Evolutionary conservation across 2,888 invertebrate genomes (phyloP).

Genomic region (Sipha maydis): DNA sequence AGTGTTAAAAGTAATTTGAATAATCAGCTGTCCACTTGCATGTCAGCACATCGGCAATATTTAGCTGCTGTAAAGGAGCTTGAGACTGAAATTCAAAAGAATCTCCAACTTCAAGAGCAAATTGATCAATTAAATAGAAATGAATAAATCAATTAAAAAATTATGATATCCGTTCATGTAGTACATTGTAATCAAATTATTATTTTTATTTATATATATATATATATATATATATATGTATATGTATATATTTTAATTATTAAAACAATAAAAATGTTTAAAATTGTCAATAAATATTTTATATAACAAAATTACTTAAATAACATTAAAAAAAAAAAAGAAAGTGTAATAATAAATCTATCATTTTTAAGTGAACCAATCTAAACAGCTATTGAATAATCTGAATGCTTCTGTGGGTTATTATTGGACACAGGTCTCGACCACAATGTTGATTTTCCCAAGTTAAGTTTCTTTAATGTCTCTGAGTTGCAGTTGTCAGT

Average conservation of each 20-base stretch:
- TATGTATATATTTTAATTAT: constrained; percentile 49
- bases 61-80: constrained; percentile 81
- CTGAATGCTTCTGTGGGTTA: constrained; percentile 73
- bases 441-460: constrained; percentile 78
- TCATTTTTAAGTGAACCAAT: constrained; percentile 42
- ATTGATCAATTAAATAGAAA: constrained; percentile 28
- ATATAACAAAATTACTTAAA: constrained; percentile 46
- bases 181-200: constrained; percentile 37
- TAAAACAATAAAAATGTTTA: constrained; percentile 55
- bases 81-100: constrained; percentile 78
- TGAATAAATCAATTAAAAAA: neutral
- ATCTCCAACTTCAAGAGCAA: constrained; percentile 58
- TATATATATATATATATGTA: constrained; percentile 6
- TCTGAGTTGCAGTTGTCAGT: constrained; percentile 74
- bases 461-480: constrained; percentile 77
- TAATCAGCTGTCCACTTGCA: constrained; percentile 72
- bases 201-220: constrained; percentile 12
- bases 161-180: neutral
- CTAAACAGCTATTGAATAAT: constrained; percentile 80
- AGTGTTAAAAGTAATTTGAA: constrained; percentile 76
- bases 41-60: constrained; percentile 78
- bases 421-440: constrained; percentile 69
- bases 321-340: constrained; percentile 41
- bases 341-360: constrained; percentile 52
- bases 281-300: constrained; percentile 53